Base-by-base conservation (phyloP, 2,113 vertebrate genomes). In the Callospermophilus lateralis region DNA sequence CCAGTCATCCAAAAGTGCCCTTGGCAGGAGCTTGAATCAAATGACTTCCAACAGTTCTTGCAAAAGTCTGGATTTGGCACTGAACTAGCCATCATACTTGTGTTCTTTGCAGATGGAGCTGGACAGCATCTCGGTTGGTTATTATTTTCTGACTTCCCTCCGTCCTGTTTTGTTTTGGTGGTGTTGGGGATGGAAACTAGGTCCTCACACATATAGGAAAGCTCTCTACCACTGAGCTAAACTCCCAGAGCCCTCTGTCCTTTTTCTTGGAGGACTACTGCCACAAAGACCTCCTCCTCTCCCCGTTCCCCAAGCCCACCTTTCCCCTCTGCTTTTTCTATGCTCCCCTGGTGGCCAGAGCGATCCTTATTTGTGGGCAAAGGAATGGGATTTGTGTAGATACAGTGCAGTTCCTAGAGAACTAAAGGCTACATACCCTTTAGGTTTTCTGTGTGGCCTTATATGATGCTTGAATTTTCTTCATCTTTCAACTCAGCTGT, bases 401-500 rank as follows among this genome's bases (percentile, higher is more conserved):
- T 37, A 42, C 65, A 34, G 24, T 48, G 12, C 7, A 32, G 32
- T 20, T 51, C 63, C 73, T 58, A 58, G 61, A 45, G 37, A 13
- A 51, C 4, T 8, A 22, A 77, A 92, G 78, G 2, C 63, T 45
- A 4, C 37, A 20, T 90, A 37, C 30, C 22, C 63, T n/a, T 1
- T 5, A 11, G 19, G 84, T 37, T 95, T 90, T 37, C 65, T 77
- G 22, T 65, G 68, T 65, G 8, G 20, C 78, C 11, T 6, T 22
- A 20, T 51, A 70, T 20, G 39, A 26, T 58, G 68, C 48, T 73
- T 39, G 72, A 70, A 83, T 72, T 83, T 79, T 70, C 53, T 37
- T 79, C 70, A 20, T 87, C 72, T 95, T 84, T 94, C n/a, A 42
- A 34, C 39, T 68, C 61, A 90, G 77, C 26, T 65, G 22, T 83